A percentile compares a stretch with the other conserved stretches of the same genome.
Conservation (phyloP, 2,797 vertebrate genomes). For the Apodemus agrarius region DNA sequence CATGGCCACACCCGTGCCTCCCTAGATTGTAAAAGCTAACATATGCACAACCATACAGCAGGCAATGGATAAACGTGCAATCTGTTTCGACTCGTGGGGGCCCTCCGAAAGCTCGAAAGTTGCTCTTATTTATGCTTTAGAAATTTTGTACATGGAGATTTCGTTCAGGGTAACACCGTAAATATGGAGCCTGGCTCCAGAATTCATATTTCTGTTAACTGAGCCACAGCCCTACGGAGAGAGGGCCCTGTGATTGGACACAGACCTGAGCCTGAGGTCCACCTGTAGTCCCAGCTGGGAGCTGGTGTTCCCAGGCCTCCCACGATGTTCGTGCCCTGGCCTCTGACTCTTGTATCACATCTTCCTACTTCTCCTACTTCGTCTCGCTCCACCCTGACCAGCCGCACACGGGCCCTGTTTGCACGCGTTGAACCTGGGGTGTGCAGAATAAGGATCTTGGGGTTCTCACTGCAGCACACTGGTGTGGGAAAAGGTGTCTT, state of each 20-base stretch:
- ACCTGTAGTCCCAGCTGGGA: not conserved
- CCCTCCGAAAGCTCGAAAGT: not conserved
- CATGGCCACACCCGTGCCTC: not conserved
- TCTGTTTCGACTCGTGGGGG: not conserved
- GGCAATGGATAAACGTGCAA: not conserved
- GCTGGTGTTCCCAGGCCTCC: not conserved
- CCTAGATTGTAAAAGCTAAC: not conserved
- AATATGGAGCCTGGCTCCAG: not conserved
- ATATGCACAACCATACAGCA: fast-evolving
- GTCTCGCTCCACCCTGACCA: not conserved
- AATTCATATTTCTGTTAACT: not conserved
- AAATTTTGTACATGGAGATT: not conserved
- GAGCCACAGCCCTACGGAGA: not conserved
- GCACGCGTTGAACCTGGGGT: not conserved
- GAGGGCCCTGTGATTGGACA: not conserved
- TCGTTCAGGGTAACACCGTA: not conserved
- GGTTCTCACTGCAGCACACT: not conserved
- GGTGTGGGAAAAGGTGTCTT: not conserved
- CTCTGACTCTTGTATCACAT: not conserved
- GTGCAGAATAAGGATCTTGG: not conserved
- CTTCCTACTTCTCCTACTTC: too few relatives aligned
- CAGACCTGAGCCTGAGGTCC: not conserved
- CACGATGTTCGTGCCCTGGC: not conserved
- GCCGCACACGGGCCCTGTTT: too few relatives aligned
- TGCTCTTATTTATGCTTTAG: not conserved